Evolutionary conservation across 2,113 vertebrate species (phyloP).

Genomic region (Psittacus erithacus): DNA sequence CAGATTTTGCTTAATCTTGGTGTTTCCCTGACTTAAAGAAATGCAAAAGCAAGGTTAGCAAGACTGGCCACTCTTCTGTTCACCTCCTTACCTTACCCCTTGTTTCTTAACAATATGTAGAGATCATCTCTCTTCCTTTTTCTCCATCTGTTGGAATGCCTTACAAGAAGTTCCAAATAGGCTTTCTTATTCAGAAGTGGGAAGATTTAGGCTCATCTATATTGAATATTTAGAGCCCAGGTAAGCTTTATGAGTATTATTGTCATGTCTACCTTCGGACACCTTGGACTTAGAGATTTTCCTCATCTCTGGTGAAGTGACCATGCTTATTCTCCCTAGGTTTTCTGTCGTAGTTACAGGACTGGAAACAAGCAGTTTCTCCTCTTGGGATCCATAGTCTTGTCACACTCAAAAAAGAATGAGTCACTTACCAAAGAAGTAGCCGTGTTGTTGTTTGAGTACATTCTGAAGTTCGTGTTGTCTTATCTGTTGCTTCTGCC

Average conservation of each 20-base stretch:
- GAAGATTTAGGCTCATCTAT: background rate
- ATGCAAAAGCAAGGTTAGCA: background rate
- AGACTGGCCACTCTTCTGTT: background rate
- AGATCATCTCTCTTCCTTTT: background rate
- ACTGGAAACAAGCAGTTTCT: background rate
- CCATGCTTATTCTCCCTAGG: accelerated
- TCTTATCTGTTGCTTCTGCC: background rate
- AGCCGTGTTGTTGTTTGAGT: background rate
- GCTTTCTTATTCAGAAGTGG: background rate
- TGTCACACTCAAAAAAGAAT: background rate
- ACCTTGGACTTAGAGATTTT: background rate
- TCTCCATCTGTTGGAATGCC: background rate
- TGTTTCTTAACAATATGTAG: background rate
- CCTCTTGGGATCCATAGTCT: background rate
- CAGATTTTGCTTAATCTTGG: background rate
- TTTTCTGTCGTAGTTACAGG: background rate
- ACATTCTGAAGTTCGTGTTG: background rate
- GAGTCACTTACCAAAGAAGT: background rate
- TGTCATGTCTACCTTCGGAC: background rate
- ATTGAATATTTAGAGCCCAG: background rate
- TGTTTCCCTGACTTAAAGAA: background rate
- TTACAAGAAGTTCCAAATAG: background rate
- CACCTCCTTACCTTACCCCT: background rate
- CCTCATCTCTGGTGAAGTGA: background rate
- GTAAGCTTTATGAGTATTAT: background rate